Conservation (phyloP, 1,140 invertebrate genomes). For the Drosophila azteca region DNA sequence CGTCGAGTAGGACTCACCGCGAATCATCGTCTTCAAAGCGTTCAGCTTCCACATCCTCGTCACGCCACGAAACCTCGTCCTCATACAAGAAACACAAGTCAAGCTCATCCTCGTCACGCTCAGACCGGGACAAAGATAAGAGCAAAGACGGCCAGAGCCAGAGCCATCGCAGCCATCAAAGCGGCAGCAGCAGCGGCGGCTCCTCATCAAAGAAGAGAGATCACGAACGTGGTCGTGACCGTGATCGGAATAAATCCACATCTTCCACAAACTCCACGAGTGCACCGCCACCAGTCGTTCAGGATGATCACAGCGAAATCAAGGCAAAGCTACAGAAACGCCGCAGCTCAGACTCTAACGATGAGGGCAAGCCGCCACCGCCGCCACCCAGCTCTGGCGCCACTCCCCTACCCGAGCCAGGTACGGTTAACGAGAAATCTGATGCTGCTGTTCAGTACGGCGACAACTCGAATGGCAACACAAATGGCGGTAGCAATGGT, state of each 20-base stretch:
- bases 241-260: slow-evolving; percentile 56
- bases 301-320: slow-evolving; percentile 67
- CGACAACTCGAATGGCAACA: slow-evolving; percentile 38
- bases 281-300: slow-evolving; percentile 14
- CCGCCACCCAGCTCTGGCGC: slow-evolving; percentile 33
- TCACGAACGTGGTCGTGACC: slow-evolving; percentile 47
- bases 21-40: slow-evolving; percentile 56
- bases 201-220: slow-evolving; percentile 56
- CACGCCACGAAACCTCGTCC: slow-evolving; percentile 58
- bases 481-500: slow-evolving; percentile 48
- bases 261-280: slow-evolving; percentile 36
- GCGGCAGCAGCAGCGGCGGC: slow-evolving; percentile 47
- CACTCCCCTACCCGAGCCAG: not conserved
- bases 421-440: slow-evolving; percentile 6
- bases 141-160: slow-evolving; percentile 48
- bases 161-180: slow-evolving; percentile 51
- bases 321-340: slow-evolving; percentile 63
- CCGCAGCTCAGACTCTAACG: slow-evolving; percentile 74
- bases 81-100: slow-evolving; percentile 68
- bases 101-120: slow-evolving; percentile 59
- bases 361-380: slow-evolving; percentile 63
- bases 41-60: slow-evolving; percentile 33
- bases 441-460: slow-evolving; percentile 41
- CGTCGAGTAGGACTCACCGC: slow-evolving; percentile 60
- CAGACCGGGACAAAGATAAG: slow-evolving; percentile 42